These are phyloP conservation scores for Tretioscincus oriximinensis DNA, from an alignment of 2,113 vertebrate species.

Conservation along the genomic window DNA sequence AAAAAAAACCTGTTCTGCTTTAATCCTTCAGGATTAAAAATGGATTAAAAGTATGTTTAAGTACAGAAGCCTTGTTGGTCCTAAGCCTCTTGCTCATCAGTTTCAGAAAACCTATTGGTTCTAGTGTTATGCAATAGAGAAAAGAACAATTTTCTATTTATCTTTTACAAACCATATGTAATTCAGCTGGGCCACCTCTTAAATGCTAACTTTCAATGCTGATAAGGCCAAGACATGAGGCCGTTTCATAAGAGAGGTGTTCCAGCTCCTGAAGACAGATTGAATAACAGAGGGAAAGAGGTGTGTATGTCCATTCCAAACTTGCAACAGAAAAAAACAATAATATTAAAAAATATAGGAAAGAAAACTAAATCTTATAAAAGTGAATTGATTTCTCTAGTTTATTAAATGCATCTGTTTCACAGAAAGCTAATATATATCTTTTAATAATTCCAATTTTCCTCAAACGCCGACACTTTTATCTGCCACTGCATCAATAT, in stretches of 20 bases:
- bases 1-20: too few species aligned
- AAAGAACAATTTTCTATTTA: background rate
- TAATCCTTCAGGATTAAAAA: too few species aligned
- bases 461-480: background rate
- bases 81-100: too few species aligned
- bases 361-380: background rate
- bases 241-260: too few species aligned
- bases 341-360: background rate
- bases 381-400: background rate
- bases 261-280: background rate
- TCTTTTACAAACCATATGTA: background rate
- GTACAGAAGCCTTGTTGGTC: too few species aligned
- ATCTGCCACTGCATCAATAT: background rate
- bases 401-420: slow-evolving; percentile 4
- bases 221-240: too few species aligned
- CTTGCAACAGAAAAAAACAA: background rate
- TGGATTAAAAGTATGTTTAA: too few species aligned
- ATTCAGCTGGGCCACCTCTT: too few species aligned
- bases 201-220: too few species aligned
- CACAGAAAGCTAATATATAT: background rate
- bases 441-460: slow-evolving; percentile 2
- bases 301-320: background rate
- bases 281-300: too few species aligned
- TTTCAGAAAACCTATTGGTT: too few species aligned
- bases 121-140: too few species aligned